Evolutionary conservation across 1,140 invertebrate species (phyloP), one percentile per base, ranked within the genome.

Genomic region (Saccostrea echinata): DNA sequence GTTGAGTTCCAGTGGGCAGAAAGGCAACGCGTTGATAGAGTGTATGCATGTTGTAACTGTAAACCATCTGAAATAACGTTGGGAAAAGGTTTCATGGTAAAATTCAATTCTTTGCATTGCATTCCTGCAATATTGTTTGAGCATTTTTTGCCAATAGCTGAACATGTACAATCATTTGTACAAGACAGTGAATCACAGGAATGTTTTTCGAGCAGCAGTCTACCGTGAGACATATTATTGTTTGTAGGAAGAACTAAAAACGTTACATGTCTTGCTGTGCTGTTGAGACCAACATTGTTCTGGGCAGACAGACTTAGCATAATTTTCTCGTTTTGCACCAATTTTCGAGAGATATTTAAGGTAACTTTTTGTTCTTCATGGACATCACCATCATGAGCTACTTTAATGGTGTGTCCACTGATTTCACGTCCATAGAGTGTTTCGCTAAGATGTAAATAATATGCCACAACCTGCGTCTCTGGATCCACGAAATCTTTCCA

Each of bases 401-500:
- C 52, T 12, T 35, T 80, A 9, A 86, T 30, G 27, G 84, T 68
- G n/a, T 88, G 88, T 33, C 64, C 30, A 18, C 88, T 89, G 1
- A 92, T 33, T 71, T 92, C 90, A 9, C 84, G 33, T 4, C 84
- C 88, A 84, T 88, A 88, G 84, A 88, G 91, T 21, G 30, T 64
- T 27, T 86, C 55, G 13, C 91, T 87, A n/a, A 91, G 76, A 13
- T 76, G 85, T 3, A 92, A 21, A 55, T 86, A 84, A 64, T 90
- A 92, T 18, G 18, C 11, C 6, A 53, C 27, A 6, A 93, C 81
- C 30, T 53, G 61, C 2, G 91, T 91, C 80, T 93, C 90, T 16
- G 84, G 51, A 61, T 93, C 92, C 18, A 21, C 30, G 84, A 92
- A 93, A 12, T 88, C 90, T 55, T 89, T 85, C 91, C 91, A 92